Conservation (phyloP, 2,888 invertebrate species). For the Thelaira solivaga region DNA sequence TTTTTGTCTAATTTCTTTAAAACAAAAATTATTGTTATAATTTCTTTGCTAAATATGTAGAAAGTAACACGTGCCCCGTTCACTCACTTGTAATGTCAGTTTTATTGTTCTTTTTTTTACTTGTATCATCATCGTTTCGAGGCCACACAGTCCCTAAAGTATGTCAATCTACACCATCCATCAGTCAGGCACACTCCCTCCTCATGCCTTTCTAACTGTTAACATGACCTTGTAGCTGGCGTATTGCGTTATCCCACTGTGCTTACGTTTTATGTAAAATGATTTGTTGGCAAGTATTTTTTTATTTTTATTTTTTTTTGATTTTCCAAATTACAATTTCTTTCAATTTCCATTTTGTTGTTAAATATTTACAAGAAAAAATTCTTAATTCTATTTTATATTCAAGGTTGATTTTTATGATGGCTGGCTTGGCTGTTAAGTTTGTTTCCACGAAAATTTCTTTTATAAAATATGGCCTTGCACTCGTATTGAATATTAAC, state of each 20-base stretch:
- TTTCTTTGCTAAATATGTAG: conserved; percentile 24
- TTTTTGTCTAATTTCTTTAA: background rate
- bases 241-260: conserved; percentile 51
- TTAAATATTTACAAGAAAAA: conserved; percentile 3
- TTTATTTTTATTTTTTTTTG: conserved; percentile 16
- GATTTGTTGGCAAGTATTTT: background rate
- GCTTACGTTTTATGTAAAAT: conserved; percentile 29
- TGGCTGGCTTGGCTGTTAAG: background rate
- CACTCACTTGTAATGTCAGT: conserved; percentile 44
- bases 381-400: conserved; percentile 23
- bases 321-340: background rate
- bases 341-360: background rate
- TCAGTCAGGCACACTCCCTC: background rate
- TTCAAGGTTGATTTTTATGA: conserved; percentile 32
- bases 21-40: conserved; percentile 18
- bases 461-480: background rate
- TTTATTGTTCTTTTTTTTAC: conserved; percentile 29
- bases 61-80: conserved; percentile 57
- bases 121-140: conserved; percentile 20
- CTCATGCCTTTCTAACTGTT: background rate
- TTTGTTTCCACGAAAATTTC: background rate
- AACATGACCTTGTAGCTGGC: conserved; percentile 26
- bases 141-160: conserved; percentile 29
- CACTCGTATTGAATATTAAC: conserved; percentile 1
- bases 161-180: background rate